Evolutionary conservation across 2,113 vertebrate genomes (phyloP), one percentile per base, ranked within the genome.

Genomic region (Nycticorax nycticorax): DNA sequence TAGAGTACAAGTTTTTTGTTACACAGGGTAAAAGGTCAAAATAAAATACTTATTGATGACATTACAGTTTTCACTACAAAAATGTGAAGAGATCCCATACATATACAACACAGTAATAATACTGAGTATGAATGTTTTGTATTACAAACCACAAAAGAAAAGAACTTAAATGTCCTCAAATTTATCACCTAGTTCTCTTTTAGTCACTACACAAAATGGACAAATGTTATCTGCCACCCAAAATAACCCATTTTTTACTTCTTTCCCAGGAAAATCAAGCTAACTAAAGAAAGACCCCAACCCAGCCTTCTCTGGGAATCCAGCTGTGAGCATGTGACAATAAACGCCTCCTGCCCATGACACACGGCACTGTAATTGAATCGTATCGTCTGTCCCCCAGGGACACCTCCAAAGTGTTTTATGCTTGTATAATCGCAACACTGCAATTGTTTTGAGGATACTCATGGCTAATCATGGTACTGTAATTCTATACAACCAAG

Each of bases 381-480:
- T 4, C 22, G n/a, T 17, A 73, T 47, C 0, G 0, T 52, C 33
- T 64, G 47, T 28, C 32, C 67, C 18, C 19, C 45, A 90, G 55
- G 18, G 16, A 80, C 41, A 73, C 14, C 56, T 66, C 50, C 1
- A 0, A 73, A 83, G 50, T 37, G 13, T 30, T 90, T 81, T 32
- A 72, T 22, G 21, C 27, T 66, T 87, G 10, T 64, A 1, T 26
- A 85, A 73, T 1, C 79, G 47, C 57, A 84, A 62, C 27, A 63
- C 14, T 53, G 32, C 68, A 66, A 33, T 10, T 89, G 7, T 32
- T 76, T 37, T 32, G 28, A 77, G 52, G 22, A 50, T 55, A 78
- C 30, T 35, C 14, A 1, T 62, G 32, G 41, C 35, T 67, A 81
- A 69, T 27, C 21, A 32, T 21, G 39, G 32, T 62, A 50, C 55